Percentiles rank a stretch among this genome's conserved stretches.
Conservation (phyloP, 2,797 vertebrate genomes). For the Crocodylus rhombifer region DNA sequence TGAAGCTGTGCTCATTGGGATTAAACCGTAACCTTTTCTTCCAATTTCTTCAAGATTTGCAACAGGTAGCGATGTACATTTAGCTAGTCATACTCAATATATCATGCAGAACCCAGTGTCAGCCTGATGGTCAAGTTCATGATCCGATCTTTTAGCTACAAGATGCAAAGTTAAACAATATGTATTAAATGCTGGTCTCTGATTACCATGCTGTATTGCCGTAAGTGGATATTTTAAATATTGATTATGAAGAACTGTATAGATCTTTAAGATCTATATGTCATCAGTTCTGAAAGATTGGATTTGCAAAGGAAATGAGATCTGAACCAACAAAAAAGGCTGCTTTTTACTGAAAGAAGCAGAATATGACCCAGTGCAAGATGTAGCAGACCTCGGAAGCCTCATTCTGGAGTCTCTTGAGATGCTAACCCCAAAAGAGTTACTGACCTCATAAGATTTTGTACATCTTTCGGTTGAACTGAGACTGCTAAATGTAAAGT, state of each 20-base stretch:
- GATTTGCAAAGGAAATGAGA: not conserved
- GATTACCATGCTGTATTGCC: too few species aligned
- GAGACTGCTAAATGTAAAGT: not conserved
- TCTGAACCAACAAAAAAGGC: not conserved
- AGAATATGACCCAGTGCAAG: not conserved
- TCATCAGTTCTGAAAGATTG: not conserved
- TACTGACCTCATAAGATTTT: not conserved
- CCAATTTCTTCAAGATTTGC: not conserved
- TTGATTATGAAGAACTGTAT: not conserved
- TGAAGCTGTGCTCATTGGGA: not conserved
- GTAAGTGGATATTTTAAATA: too few species aligned
- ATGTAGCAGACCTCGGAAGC: not conserved
- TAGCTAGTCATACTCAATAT: not conserved
- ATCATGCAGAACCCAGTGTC: not conserved
- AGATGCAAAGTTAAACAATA: not conserved
- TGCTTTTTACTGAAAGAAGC: rapidly evolving
- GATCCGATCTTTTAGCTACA: not conserved
- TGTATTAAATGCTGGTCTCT: not conserved
- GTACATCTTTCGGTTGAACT: not conserved
- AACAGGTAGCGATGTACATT: not conserved
- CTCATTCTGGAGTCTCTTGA: not conserved
- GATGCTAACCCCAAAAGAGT: not conserved
- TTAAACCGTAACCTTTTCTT: not conserved
- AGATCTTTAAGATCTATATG: not conserved
- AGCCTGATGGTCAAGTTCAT: not conserved